Evolutionary conservation across 2,888 invertebrate species (phyloP).

Genomic region (Lumbricus terrestris): DNA sequence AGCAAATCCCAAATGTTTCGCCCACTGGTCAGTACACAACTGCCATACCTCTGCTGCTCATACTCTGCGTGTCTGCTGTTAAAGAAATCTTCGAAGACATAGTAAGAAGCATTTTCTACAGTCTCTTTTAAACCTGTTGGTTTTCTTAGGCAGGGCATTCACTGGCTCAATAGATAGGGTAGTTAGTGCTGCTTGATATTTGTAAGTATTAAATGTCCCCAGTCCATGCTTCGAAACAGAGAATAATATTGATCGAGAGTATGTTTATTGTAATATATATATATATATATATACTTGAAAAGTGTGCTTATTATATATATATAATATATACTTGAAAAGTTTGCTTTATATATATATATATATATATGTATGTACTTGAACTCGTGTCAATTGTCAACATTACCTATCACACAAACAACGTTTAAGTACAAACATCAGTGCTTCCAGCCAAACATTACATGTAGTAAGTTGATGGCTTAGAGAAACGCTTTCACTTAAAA

Average conservation of each 20-base stretch:
- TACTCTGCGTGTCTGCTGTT: slow-evolving; percentile 90
- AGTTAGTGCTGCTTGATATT: background rate
- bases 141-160: background rate
- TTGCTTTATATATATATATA: no score
- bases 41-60: slow-evolving; percentile 92
- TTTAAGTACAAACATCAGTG: no score
- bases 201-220: background rate
- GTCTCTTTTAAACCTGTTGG: background rate
- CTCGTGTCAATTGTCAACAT: no score
- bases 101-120: slow-evolving; percentile 66
- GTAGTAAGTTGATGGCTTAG: no score
- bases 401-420: no score
- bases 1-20: slow-evolving; percentile 99
- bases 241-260: background rate
- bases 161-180: background rate
- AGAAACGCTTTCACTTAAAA: background rate
- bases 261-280: no score
- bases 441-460: no score
- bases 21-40: slow-evolving; percentile 99
- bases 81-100: slow-evolving; percentile 98
- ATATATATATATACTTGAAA: no score
- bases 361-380: no score
- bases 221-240: background rate
- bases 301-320: no score
- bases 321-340: no score